Percentiles rank a stretch among this genome's conserved stretches.
Conservation (phyloP, 2,113 vertebrate genomes). For the Tragelaphus imberbis region DNA sequence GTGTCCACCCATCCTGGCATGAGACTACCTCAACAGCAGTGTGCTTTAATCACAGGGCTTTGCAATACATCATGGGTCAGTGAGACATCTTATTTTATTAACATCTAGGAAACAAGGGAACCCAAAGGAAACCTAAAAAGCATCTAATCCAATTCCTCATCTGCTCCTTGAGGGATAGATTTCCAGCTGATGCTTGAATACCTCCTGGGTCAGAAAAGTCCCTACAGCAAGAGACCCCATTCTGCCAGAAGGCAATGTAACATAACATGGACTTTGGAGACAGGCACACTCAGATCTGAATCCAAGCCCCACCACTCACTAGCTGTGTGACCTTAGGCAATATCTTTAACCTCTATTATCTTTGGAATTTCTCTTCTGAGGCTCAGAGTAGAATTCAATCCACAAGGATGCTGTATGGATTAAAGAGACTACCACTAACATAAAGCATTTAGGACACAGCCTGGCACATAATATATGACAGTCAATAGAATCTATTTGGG, state of each 20-base stretch:
- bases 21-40: background rate
- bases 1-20: background rate
- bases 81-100: background rate
- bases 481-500: background rate
- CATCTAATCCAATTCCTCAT: background rate
- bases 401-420: background rate
- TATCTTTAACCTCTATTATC: background rate
- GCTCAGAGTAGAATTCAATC: background rate
- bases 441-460: background rate
- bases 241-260: background rate
- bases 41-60: background rate
- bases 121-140: background rate
- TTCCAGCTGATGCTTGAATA: background rate
- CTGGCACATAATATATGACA: background rate
- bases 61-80: background rate
- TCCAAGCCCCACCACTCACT: background rate
- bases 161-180: background rate
- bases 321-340: background rate
- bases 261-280: background rate
- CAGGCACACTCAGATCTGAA: background rate
- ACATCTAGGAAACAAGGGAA: background rate
- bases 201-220: background rate
- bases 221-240: background rate
- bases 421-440: background rate
- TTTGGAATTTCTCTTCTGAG: background rate